A percentile compares a stretch with the other conserved stretches of the same genome.
Conservation (phyloP, 2,113 vertebrate species). For the Xiphias gladius region DNA sequence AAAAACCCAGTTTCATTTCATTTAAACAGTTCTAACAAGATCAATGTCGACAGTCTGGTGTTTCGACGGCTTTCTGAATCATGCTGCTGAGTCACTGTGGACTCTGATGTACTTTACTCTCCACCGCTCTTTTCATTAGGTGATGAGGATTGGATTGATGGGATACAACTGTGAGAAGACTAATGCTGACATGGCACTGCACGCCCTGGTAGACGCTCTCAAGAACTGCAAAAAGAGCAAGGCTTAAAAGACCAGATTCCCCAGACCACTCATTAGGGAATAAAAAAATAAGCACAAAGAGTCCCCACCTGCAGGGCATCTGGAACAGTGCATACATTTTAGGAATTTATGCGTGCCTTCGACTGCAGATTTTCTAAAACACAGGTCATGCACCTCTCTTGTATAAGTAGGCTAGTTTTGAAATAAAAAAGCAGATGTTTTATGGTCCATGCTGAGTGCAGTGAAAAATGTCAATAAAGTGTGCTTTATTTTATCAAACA, state of each 20-base stretch:
- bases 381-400: background rate
- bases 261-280: background rate
- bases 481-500: slow-evolving; percentile 65
- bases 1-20: background rate
- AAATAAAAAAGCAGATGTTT: slow-evolving; percentile 27
- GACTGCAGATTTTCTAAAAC: slow-evolving; percentile 31
- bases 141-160: slow-evolving; percentile 95
- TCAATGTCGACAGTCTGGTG: background rate
- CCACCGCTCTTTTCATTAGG: slow-evolving; percentile 80
- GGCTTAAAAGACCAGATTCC: slow-evolving; percentile 73
- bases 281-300: slow-evolving; percentile 5
- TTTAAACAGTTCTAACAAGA: background rate
- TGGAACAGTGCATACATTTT: slow-evolving; percentile 2
- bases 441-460: slow-evolving; percentile 16
- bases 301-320: background rate
- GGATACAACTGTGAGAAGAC: slow-evolving; percentile 91
- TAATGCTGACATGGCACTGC: slow-evolving; percentile 87
- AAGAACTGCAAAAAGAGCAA: slow-evolving; percentile 86
- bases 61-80: slow-evolving; percentile 29
- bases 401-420: slow-evolving; percentile 6
- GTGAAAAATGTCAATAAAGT: slow-evolving; percentile 71
- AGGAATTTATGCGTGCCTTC: background rate
- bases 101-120: slow-evolving; percentile 24
- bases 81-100: slow-evolving; percentile 48
- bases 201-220: slow-evolving; percentile 89